Evolutionary conservation across 2,113 vertebrate genomes (phyloP).

Genomic region (Argyrosomus japonicus): DNA sequence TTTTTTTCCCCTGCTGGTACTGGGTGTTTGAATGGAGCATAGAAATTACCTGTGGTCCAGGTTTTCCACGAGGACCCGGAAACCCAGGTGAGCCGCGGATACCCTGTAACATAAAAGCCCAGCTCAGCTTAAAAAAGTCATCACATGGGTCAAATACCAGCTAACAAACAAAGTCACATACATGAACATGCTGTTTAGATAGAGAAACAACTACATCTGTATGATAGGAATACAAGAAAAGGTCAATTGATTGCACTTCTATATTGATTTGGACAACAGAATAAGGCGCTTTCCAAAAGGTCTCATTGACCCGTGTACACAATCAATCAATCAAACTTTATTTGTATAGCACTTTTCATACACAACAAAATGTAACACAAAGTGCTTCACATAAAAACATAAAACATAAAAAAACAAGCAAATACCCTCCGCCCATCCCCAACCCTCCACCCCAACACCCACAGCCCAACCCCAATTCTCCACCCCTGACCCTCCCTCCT

Average conservation of each 20-base stretch:
- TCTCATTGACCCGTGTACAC: not conserved
- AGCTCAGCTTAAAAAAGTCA: conserved; percentile 9
- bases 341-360: too few species aligned
- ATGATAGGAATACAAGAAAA: not conserved
- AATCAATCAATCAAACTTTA: too few species aligned
- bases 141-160: not conserved
- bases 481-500: too few species aligned
- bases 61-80: conserved; percentile 88
- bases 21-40: not conserved
- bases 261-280: not conserved
- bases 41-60: conserved; percentile 88
- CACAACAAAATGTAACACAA: too few species aligned
- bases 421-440: too few species aligned
- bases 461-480: too few species aligned
- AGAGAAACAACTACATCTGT: not conserved
- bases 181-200: not conserved
- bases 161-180: not conserved
- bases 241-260: not conserved
- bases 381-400: too few species aligned
- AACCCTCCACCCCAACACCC: too few species aligned
- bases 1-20: not conserved
- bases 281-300: not conserved
- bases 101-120: conserved; percentile 84
- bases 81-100: conserved; percentile 89
- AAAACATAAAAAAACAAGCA: too few species aligned